These are phyloP conservation scores for Smutsia temminckii DNA, from an alignment of 2,797 vertebrate genomes.

Conservation along the genomic window DNA sequence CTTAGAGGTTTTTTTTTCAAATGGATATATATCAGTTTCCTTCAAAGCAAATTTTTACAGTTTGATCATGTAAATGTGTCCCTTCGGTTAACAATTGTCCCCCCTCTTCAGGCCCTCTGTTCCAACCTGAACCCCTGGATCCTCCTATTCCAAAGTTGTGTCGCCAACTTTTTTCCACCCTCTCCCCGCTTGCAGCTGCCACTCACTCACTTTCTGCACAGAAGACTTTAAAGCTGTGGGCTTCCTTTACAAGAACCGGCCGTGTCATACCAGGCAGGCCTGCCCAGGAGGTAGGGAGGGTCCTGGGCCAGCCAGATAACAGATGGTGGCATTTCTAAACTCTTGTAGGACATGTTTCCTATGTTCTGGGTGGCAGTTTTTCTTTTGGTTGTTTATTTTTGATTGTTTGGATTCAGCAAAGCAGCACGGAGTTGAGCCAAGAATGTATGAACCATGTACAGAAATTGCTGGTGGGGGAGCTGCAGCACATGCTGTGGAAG, in stretches of 20 bases:
- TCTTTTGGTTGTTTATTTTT: conserved; percentile 57
- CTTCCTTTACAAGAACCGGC: not conserved
- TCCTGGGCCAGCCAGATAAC: conserved; percentile 49
- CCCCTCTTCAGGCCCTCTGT: not conserved
- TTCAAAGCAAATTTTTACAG: not conserved
- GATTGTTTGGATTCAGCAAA: conserved; percentile 57
- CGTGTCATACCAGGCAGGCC: not conserved
- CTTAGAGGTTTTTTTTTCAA: not conserved
- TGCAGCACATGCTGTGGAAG: not conserved
- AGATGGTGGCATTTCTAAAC: conserved; percentile 59
- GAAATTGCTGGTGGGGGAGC: not conserved
- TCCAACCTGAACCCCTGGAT: not conserved
- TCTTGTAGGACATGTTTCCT: conserved; percentile 46
- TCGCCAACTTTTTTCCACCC: not conserved
- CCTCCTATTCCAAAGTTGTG: not conserved
- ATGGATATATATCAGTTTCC: not conserved
- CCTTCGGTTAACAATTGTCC: not conserved
- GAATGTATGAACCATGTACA: conserved; percentile 34
- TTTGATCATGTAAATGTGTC: not conserved
- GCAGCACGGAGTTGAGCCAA: conserved; percentile 47
- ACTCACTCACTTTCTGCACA: not conserved
- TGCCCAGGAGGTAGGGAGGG: not conserved
- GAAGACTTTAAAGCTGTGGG: not conserved
- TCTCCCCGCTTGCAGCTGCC: not conserved
- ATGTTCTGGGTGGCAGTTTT: conserved; percentile 57